These are phyloP conservation scores for Anoplophora glabripennis DNA, from an alignment of 1,140 invertebrate species.

Conservation along the genomic window DNA sequence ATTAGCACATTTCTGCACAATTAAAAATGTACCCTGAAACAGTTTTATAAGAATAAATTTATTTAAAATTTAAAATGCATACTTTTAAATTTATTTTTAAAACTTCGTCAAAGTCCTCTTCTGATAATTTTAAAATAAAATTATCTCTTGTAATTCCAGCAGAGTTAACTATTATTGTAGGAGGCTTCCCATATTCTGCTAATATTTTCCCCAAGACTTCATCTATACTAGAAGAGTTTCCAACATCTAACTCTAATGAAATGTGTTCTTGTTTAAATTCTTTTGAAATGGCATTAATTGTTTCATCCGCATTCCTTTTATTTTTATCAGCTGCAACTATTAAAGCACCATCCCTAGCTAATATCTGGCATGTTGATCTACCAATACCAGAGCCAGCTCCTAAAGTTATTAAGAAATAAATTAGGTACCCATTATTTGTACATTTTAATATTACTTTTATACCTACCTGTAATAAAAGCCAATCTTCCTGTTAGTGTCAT, in stretches of 20 bases:
- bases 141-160: constrained; percentile 84
- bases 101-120: constrained; percentile 77
- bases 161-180: constrained; percentile 81
- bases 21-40: constrained; percentile 74
- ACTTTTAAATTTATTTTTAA: constrained; percentile 87
- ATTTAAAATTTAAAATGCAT: constrained; percentile 5
- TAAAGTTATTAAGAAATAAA: constrained; percentile 48
- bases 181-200: constrained; percentile 61
- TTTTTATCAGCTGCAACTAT: constrained; percentile 78
- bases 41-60: constrained; percentile 5
- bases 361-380: constrained; percentile 69
- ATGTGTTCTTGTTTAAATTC: constrained; percentile 49
- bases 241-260: constrained; percentile 66
- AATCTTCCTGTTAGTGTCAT: constrained; percentile 56
- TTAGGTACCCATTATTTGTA: constrained; percentile 3
- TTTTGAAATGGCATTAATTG: constrained; percentile 46
- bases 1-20: constrained; percentile 71
- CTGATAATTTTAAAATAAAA: constrained; percentile 76
- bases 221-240: constrained; percentile 58
- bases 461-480: constrained; percentile 66
- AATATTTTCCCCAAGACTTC: constrained; percentile 56
- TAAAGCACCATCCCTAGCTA: constrained; percentile 78
- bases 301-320: constrained; percentile 60
- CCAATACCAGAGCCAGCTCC: constrained; percentile 89
- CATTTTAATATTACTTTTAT: background rate